These are phyloP conservation scores for Suncus etruscus DNA, from an alignment of 2,113 vertebrate genomes.

Conservation along the genomic window DNA sequence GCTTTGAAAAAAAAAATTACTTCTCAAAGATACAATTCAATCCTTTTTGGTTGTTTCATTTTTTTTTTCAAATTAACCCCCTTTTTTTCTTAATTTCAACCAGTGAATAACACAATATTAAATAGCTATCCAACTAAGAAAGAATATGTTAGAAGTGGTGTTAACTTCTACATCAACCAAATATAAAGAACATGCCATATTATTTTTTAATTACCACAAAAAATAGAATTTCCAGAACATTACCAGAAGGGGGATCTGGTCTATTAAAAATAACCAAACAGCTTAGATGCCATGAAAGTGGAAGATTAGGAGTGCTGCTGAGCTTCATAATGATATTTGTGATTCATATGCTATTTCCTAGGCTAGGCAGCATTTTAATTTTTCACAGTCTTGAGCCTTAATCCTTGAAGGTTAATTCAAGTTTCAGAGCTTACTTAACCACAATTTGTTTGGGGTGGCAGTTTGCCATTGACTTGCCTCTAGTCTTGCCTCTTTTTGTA, in stretches of 20 bases:
- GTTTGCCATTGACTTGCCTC: conserved; percentile 63
- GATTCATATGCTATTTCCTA: conserved; percentile 76
- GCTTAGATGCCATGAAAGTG: conserved; percentile 71
- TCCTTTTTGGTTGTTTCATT: conserved; percentile 73
- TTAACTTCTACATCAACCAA: conserved; percentile 77
- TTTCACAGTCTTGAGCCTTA: conserved; percentile 75
- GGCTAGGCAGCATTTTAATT: conserved; percentile 71
- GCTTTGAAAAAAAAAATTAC: conserved; percentile 61
- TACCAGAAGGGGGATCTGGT: conserved; percentile 75
- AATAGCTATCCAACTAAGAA: conserved; percentile 74
- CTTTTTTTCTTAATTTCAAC: conserved; percentile 73
- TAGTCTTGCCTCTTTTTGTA: neutral
- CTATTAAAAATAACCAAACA: conserved; percentile 78
- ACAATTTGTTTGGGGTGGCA: conserved; percentile 72
- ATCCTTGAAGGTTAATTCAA: conserved; percentile 76
- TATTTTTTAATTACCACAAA: conserved; percentile 79
- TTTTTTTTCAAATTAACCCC: conserved; percentile 69
- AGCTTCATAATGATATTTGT: conserved; percentile 73
- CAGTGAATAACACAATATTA: conserved; percentile 78
- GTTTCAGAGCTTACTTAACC: conserved; percentile 44
- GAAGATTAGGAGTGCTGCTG: conserved; percentile 69
- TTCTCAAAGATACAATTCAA: conserved; percentile 74
- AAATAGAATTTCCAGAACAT: conserved; percentile 77
- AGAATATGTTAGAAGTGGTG: conserved; percentile 79
- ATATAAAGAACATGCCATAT: conserved; percentile 73